Percentiles rank a stretch among this genome's conserved stretches.
Conservation (phyloP, 2,888 invertebrate genomes). For the Helobdella robusta region DNA sequence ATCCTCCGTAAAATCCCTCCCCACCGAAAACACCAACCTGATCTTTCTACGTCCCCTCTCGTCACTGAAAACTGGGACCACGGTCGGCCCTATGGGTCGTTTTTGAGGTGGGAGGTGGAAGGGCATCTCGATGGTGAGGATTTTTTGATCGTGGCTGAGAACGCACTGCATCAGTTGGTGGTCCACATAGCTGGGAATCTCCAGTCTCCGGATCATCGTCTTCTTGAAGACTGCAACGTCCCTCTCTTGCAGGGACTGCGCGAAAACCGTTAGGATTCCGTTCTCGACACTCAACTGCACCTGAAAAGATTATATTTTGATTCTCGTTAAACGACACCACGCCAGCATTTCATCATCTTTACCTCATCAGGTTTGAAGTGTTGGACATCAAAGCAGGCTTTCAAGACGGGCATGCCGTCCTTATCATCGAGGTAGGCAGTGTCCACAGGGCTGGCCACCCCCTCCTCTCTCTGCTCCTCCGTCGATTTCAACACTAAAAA, state of each 20-base stretch:
- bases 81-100: constrained; percentile 33
- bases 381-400: constrained; percentile 36
- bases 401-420: constrained; percentile 36
- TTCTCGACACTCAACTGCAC: constrained; percentile 32
- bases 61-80: constrained; percentile 33
- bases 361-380: constrained; percentile 36
- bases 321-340: not conserved
- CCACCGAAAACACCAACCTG: constrained; percentile 32
- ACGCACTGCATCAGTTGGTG: constrained; percentile 34
- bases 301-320: not conserved
- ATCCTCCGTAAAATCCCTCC: constrained; percentile 34
- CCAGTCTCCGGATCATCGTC: constrained; percentile 35
- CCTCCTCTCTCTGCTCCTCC: constrained; percentile 36
- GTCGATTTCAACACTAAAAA: constrained; percentile 36
- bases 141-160: constrained; percentile 28
- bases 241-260: constrained; percentile 32
- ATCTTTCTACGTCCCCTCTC: constrained; percentile 32
- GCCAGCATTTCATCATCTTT: not conserved
- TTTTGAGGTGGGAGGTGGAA: constrained; percentile 35
- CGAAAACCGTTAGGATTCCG: constrained; percentile 31
- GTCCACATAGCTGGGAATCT: constrained; percentile 35
- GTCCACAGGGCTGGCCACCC: constrained; percentile 34
- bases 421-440: constrained; percentile 36
- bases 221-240: constrained; percentile 34
- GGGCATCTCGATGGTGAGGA: constrained; percentile 36